Percentiles rank a stretch among this genome's conserved stretches.
Evolutionary conservation across 2,113 vertebrate genomes (phyloP).

Genomic region (Sander lucioperca): DNA sequence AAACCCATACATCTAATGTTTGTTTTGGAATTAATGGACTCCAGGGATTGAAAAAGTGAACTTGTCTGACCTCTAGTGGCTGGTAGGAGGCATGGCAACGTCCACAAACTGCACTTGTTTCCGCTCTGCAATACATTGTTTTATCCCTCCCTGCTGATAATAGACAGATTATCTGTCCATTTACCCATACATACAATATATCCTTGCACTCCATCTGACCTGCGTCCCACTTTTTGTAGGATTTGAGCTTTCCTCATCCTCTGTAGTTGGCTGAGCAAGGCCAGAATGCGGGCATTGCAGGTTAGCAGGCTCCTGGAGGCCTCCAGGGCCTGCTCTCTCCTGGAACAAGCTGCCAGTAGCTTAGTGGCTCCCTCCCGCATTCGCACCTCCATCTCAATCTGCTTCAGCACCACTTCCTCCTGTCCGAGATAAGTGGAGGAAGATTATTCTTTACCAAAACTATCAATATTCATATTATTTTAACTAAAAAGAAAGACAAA

Average conservation of each 20-base stretch:
- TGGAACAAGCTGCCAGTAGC: constrained; percentile 88
- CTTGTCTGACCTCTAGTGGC: constrained; percentile 20
- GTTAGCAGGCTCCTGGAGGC: constrained; percentile 89
- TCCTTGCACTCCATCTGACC: constrained; percentile 47
- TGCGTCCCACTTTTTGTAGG: constrained; percentile 77
- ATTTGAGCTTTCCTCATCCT: constrained; percentile 86
- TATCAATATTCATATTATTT: neutral
- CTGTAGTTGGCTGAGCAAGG: constrained; percentile 89
- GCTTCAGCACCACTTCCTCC: constrained; percentile 87
- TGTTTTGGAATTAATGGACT: neutral
- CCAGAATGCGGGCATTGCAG: constrained; percentile 88
- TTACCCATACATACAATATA: neutral
- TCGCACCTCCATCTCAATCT: constrained; percentile 90
- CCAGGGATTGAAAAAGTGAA: neutral
- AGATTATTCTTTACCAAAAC: neutral
- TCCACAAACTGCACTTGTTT: neutral
- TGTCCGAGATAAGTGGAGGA: constrained; percentile 33
- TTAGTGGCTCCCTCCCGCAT: constrained; percentile 89
- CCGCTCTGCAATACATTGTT: neutral
- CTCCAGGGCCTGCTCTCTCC: constrained; percentile 89
- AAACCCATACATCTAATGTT: neutral
- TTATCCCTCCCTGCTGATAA: neutral
- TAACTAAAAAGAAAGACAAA: neutral
- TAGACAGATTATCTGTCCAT: neutral
- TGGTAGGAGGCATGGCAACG: neutral